Evolutionary conservation across 2,888 invertebrate genomes (phyloP).

Genomic region (Lordiphosa andalusiaca): DNA sequence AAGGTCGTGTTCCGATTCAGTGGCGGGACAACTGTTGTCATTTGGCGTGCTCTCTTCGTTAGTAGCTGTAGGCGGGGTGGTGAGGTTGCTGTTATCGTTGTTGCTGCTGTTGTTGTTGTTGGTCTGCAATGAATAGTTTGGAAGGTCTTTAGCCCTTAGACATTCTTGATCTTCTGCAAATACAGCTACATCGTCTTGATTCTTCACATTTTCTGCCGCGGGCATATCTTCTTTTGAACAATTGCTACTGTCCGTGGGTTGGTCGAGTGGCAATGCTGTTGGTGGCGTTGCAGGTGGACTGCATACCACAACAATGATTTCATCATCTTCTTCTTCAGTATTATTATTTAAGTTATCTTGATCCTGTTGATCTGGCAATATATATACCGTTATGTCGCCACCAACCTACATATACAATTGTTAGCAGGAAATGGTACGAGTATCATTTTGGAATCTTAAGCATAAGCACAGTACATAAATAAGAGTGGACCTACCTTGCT

Average conservation of each 20-base stretch:
- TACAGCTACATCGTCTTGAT: conserved; percentile 34
- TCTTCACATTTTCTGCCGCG: conserved; percentile 25
- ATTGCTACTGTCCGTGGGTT: conserved; percentile 30
- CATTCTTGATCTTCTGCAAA: conserved; percentile 36
- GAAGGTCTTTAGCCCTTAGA: conserved; percentile 50
- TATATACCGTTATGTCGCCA: conserved; percentile 40
- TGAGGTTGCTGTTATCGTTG: conserved; percentile 43
- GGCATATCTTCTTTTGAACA: conserved; percentile 12
- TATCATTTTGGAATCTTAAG: not conserved
- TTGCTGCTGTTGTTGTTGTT: conserved; percentile 49
- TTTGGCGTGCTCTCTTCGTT: conserved; percentile 36
- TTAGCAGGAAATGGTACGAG: conserved; percentile 20
- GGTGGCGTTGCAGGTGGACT: conserved; percentile 35
- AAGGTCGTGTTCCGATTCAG: conserved; percentile 22
- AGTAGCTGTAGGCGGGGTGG: conserved; percentile 46
- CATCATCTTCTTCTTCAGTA: conserved; percentile 35
- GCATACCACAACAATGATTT: conserved; percentile 63
- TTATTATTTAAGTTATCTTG: not conserved
- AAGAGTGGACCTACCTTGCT: conserved; percentile 71
- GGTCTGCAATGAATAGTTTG: conserved; percentile 65
- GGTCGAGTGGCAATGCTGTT: conserved; percentile 1
- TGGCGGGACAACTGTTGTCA: conserved; percentile 25
- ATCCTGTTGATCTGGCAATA: not conserved
- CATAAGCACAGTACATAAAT: conserved; percentile 17
- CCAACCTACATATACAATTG: conserved; percentile 42